Conservation (phyloP, 2,113 vertebrate species). For the Tyrannus savana region DNA sequence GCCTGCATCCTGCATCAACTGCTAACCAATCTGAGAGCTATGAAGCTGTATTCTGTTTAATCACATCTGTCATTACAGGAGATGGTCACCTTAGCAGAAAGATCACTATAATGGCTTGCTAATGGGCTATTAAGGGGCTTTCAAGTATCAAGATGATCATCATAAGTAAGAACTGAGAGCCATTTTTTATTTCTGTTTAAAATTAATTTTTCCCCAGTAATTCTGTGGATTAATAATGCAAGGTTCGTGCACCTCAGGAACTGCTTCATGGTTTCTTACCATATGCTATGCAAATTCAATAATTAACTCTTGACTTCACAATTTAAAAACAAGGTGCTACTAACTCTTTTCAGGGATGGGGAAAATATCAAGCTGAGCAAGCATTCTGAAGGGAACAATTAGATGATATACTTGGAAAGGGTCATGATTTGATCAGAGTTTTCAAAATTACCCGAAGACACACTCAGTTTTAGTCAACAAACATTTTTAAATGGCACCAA, state of each 20-base stretch:
- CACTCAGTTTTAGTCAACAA: background rate
- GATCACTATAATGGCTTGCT: background rate
- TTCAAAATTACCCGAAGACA: background rate
- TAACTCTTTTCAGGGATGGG: background rate
- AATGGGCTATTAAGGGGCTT: slow-evolving; percentile 37
- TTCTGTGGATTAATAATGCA: slow-evolving; percentile 37
- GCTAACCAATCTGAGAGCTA: background rate
- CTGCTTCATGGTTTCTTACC: slow-evolving; percentile 17
- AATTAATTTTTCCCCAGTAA: slow-evolving; percentile 49
- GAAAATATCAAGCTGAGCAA: background rate
- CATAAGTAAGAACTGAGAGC: slow-evolving; percentile 6
- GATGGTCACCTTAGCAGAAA: slow-evolving; percentile 35
- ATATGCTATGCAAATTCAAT: slow-evolving; percentile 44
- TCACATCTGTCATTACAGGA: background rate
- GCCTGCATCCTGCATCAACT: background rate
- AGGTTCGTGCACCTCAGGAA: slow-evolving; percentile 57
- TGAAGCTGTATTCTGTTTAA: background rate
- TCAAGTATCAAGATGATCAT: slow-evolving; percentile 23
- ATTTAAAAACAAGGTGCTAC: slow-evolving; percentile 8
- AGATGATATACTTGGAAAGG: fast-evolving
- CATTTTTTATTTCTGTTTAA: slow-evolving; percentile 25
- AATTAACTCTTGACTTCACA: slow-evolving; percentile 30
- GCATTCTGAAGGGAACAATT: background rate
- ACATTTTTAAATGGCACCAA: background rate
- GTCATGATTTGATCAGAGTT: background rate